phyloP scores from a whole-genome alignment of 2,113 vertebrate genomes.

The Labrus mixtus region DNA sequence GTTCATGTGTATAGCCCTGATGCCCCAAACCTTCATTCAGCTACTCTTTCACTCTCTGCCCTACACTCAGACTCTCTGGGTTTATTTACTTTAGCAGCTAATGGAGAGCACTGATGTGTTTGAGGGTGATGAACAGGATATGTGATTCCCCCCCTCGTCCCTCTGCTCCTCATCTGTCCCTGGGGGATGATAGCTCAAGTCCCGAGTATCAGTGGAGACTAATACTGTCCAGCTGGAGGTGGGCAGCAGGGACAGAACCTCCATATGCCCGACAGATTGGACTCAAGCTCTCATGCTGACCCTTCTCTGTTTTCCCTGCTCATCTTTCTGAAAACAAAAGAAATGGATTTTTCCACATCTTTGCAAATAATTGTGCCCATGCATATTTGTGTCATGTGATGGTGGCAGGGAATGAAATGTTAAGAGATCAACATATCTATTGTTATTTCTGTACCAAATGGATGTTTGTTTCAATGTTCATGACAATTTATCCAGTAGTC shows the following conservation, averaged over 20 bases:
- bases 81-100: conserved; percentile 65
- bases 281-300: conserved; percentile 54
- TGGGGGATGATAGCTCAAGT: conserved; percentile 63
- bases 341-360: conserved; percentile 1
- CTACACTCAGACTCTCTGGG: conserved; percentile 12
- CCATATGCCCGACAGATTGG: conserved; percentile 73
- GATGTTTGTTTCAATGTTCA: no score
- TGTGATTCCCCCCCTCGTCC: conserved; percentile 31
- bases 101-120: conserved; percentile 54
- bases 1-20: conserved; percentile 35
- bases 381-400: neutral
- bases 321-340: conserved; percentile 14
- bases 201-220: conserved; percentile 49
- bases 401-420: neutral
- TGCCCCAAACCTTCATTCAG: conserved; percentile 8
- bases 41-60: conserved; percentile 10
- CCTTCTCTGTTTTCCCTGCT: conserved; percentile 36
- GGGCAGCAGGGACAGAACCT: conserved; percentile 62
- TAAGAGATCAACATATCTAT: neutral
- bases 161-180: conserved; percentile 61
- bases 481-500: no score
- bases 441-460: neutral
- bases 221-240: conserved; percentile 78
- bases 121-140: conserved; percentile 65
- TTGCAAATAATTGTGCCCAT: neutral